A percentile compares a stretch with the other conserved stretches of the same genome.
phyloP scores from a whole-genome alignment of 2,113 vertebrate genomes.

The Syngnathus scovelli region DNA sequence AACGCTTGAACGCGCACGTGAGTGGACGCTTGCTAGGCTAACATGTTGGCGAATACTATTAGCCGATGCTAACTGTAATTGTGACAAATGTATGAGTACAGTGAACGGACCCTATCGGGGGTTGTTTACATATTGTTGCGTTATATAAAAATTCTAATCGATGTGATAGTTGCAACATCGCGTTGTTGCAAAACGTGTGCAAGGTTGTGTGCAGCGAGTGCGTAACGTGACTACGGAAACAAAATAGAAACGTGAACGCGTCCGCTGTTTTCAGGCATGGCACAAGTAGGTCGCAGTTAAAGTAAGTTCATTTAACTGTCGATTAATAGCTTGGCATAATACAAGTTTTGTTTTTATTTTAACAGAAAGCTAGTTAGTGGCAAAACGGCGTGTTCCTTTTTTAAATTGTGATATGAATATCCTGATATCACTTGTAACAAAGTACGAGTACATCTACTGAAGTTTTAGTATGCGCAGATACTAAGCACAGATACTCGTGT shows the following conservation, averaged over 20 bases:
- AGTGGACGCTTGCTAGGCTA: background rate
- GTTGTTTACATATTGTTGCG: background rate
- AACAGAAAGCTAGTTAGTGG: background rate
- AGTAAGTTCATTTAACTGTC: too few relatives aligned
- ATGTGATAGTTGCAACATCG: background rate
- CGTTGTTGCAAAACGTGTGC: background rate
- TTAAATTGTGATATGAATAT: background rate
- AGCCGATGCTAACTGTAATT: background rate
- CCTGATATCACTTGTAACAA: background rate
- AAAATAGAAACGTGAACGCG: background rate
- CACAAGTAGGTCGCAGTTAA: background rate
- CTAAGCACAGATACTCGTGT: too few relatives aligned
- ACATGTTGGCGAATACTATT: background rate
- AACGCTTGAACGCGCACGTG: constrained; percentile 1
- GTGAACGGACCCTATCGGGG: background rate
- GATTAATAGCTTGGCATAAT: too few relatives aligned
- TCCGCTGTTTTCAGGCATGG: background rate
- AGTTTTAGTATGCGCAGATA: too few relatives aligned
- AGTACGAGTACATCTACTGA: too few relatives aligned
- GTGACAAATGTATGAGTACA: too few relatives aligned
- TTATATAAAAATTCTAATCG: background rate
- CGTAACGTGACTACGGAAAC: background rate
- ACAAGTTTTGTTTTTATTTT: background rate
- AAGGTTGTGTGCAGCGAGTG: background rate
- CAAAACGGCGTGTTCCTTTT: background rate